Conservation (phyloP, 1,140 invertebrate genomes). For the Grapholita molesta region DNA sequence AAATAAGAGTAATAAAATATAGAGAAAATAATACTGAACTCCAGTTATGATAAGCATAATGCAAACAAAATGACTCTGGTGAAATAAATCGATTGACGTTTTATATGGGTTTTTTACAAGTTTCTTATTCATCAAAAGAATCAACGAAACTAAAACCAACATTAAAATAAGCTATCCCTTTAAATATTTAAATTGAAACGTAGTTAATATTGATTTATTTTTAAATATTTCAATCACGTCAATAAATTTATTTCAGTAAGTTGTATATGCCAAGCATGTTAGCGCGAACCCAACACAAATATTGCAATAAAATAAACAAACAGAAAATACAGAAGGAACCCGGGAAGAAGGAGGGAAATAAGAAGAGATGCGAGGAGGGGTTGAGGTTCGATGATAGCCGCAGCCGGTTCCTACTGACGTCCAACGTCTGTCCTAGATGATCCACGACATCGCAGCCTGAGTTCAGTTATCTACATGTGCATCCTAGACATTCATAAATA, state of each 20-base stretch:
- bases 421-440: slow-evolving; percentile 20
- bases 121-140: not conserved
- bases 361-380: slow-evolving; percentile 55
- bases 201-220: not conserved
- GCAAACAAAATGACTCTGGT: not conserved
- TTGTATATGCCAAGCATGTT: slow-evolving; percentile 46
- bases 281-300: slow-evolving; percentile 48
- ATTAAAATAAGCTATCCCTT: not conserved
- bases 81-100: not conserved
- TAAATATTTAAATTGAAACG: not conserved
- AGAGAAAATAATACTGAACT: not conserved
- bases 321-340: slow-evolving; percentile 58
- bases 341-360: slow-evolving; percentile 42
- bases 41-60: not conserved
- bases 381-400: slow-evolving; percentile 73
- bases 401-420: slow-evolving; percentile 67
- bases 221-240: not conserved
- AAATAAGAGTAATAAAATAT: not conserved
- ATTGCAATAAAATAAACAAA: slow-evolving; percentile 50
- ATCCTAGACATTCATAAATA: slow-evolving; percentile 12
- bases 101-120: too few relatives aligned
- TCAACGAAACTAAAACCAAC: not conserved
- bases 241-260: slow-evolving; percentile 39
- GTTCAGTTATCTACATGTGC: slow-evolving; percentile 10
- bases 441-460: slow-evolving; percentile 1